Conservation (phyloP, 2,888 invertebrate genomes). For the Uloborus plumipes region DNA sequence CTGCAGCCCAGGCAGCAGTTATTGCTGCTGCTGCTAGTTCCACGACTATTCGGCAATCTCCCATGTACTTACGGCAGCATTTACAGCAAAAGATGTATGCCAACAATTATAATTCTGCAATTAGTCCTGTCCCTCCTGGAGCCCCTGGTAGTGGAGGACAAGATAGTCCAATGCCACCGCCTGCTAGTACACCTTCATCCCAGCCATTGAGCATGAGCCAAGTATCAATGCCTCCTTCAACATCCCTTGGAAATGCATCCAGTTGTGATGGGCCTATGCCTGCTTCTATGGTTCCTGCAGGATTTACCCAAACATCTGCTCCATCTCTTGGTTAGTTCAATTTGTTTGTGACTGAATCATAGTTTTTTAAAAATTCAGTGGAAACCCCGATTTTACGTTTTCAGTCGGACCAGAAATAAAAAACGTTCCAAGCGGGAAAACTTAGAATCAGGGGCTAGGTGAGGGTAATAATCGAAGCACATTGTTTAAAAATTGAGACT, state of each 20-base stretch:
- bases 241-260: slow-evolving; percentile 25
- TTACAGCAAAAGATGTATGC: slow-evolving; percentile 69
- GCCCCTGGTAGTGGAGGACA: slow-evolving; percentile 36
- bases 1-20: slow-evolving; percentile 67
- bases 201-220: slow-evolving; percentile 47
- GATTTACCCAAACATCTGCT: slow-evolving; percentile 55
- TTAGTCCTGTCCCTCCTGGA: slow-evolving; percentile 40
- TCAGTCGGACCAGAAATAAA: too few relatives aligned
- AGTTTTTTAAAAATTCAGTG: too few relatives aligned
- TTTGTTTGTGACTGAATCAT: too few relatives aligned
- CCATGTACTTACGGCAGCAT: slow-evolving; percentile 79
- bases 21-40: slow-evolving; percentile 67
- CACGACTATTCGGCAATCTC: slow-evolving; percentile 68
- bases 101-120: slow-evolving; percentile 46
- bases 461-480: too few relatives aligned
- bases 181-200: slow-evolving; percentile 53
- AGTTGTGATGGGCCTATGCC: slow-evolving; percentile 47
- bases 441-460: too few relatives aligned
- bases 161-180: slow-evolving; percentile 54
- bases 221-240: slow-evolving; percentile 32
- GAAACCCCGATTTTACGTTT: too few relatives aligned
- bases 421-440: too few relatives aligned
- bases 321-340: slow-evolving; percentile 41
- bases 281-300: slow-evolving; percentile 44
- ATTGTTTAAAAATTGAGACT: too few relatives aligned